Evolutionary conservation across 2,113 vertebrate genomes (phyloP), one percentile per base, ranked within the genome.

Genomic region (Cygnus atratus): DNA sequence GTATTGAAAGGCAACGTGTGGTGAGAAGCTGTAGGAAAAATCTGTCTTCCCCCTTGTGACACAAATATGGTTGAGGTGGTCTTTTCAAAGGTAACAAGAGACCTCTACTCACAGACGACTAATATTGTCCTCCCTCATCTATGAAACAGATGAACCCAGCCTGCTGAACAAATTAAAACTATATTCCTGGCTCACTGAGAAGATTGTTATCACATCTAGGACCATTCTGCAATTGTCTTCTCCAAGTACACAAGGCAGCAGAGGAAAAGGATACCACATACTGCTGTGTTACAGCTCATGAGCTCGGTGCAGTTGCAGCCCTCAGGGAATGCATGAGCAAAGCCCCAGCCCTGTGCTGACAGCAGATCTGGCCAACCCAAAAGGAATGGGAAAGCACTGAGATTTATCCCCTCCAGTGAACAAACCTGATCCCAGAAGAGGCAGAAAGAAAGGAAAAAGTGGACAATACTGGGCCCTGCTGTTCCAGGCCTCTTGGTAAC

Each of bases 321-420:
- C 58, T 52, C 15, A 6, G 61, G 58, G 54, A 46, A 41, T 0
- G 0, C 0, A 0, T 0, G 2, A 82, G 59, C 31, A 71, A 43
- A 82, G 37, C 16, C 87, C 54, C 66, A 72, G 33, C 20, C 33
- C 41, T 73, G 19, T 41, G 50, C 10, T 70, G 67, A 39, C 44
- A 80, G 44, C 67, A 83, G 68, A 9, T 29, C 25, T 41, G 26
- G 35, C 5, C 88, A 82, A 7, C 19, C 29, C 78, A 57, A 68
- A 90, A 71, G 37, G 15, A 78, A 68, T 0, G 3, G 17, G 13
- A 75, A 85, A 66, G 37, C 31, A 59, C 58, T 66, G 59, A 91
- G 29, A 44, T 68, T 67, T 62, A 87, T 78, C 15, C 20, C 33
- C 43, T 76, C 44, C 61, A 31, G 57, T 63, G 35, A 88, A 33